These are phyloP conservation scores for Cephus nigrinus DNA, from an alignment of 2,888 invertebrate species.

Conservation along the genomic window DNA sequence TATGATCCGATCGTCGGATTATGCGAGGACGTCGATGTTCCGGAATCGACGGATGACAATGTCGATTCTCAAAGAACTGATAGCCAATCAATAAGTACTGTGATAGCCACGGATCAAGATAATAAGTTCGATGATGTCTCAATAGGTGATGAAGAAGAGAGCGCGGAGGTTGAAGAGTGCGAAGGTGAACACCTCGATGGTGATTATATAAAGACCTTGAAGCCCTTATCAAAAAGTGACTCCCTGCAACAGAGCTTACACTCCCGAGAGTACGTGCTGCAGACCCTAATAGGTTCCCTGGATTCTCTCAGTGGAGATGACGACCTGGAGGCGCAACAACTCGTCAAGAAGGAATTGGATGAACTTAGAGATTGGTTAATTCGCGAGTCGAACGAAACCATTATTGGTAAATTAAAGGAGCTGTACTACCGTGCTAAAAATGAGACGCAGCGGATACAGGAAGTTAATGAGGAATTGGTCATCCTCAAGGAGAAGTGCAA, in stretches of 20 bases:
- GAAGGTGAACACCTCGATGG: conserved; percentile 41
- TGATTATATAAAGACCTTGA: conserved; percentile 52
- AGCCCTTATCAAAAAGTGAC: conserved; percentile 41
- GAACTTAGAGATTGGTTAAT: conserved; percentile 53
- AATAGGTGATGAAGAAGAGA: no score
- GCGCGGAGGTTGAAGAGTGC: conserved; percentile 4
- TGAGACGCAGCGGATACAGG: conserved; percentile 71
- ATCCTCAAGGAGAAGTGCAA: conserved; percentile 80
- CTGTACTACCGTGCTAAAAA: conserved; percentile 54
- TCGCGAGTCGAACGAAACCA: conserved; percentile 48
- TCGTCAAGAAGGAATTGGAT: conserved; percentile 50
- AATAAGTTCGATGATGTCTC: conserved; percentile 31
- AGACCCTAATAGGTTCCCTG: conserved; percentile 46
- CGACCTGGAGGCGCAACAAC: conserved; percentile 42
- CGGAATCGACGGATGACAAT: conserved; percentile 30
- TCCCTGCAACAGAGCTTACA: conserved; percentile 33
- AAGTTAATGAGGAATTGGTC: conserved; percentile 79
- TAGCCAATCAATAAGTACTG: neutral
- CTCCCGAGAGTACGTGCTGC: conserved; percentile 47
- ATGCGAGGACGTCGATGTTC: conserved; percentile 19
- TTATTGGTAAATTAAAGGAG: conserved; percentile 49
- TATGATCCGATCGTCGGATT: conserved; percentile 23
- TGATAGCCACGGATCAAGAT: conserved; percentile 15
- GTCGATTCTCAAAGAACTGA: conserved; percentile 2
- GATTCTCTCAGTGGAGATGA: conserved; percentile 48